Conservation (phyloP, 2,113 vertebrate genomes). For the Lonchura striata region DNA sequence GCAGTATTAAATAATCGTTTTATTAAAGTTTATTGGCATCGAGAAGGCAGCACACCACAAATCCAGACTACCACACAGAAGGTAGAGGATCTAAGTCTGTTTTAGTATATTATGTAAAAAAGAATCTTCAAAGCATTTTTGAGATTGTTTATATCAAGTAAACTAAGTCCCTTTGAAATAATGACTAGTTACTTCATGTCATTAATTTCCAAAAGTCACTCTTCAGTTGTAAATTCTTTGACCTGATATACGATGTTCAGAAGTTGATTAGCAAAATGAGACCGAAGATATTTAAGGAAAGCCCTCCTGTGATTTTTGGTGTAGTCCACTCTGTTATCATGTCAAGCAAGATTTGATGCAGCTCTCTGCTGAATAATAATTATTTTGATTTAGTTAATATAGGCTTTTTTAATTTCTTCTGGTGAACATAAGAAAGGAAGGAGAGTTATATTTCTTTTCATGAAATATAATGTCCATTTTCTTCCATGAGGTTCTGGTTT, state of each 20-base stretch:
- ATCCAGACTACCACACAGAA: constrained; percentile 68
- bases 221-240: background rate
- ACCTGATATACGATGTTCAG: background rate
- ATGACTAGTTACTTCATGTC: background rate
- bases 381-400: background rate
- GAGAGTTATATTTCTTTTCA: background rate
- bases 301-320: background rate
- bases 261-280: background rate
- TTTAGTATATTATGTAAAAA: background rate
- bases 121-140: background rate
- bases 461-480: background rate
- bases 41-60: constrained; percentile 78
- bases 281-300: background rate
- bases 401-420: background rate
- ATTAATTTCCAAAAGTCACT: background rate
- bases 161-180: background rate
- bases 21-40: constrained; percentile 93
- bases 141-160: background rate
- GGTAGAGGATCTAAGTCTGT: constrained; percentile 49
- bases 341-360: background rate
- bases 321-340: background rate
- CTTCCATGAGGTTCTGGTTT: background rate
- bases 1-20: constrained; percentile 96
- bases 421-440: background rate
- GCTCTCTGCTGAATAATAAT: background rate